Conservation (phyloP, 2,888 invertebrate genomes). For the Platerodrilus igneus region DNA sequence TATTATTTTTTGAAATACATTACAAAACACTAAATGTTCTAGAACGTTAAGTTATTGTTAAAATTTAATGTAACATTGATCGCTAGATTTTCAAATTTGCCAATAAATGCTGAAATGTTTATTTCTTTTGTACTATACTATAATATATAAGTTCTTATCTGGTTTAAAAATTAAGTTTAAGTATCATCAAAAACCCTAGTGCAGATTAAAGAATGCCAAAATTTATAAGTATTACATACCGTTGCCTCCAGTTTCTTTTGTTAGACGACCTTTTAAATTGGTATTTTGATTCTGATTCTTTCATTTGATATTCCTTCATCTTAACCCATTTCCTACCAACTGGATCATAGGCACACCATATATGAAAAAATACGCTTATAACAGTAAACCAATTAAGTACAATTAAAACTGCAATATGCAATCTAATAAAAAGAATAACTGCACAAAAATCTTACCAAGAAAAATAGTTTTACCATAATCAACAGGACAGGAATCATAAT, state of each 20-base stretch:
- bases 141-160: no score
- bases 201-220: background rate
- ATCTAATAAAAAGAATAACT: no score
- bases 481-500: constrained; percentile 63
- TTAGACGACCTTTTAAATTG: constrained; percentile 74
- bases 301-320: constrained; percentile 82
- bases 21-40: no score
- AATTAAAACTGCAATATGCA: constrained; percentile 61
- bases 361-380: constrained; percentile 66
- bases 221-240: constrained; percentile 49
- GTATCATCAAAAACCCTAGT: background rate
- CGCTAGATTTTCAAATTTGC: no score
- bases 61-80: no score
- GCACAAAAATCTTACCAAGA: constrained; percentile 59
- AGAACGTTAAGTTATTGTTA: no score
- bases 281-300: constrained; percentile 69
- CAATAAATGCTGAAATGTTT: no score
- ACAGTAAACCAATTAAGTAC: constrained; percentile 74
- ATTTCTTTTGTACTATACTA: no score
- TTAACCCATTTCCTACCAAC: constrained; percentile 88
- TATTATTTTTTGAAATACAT: no score
- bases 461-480: constrained; percentile 68
- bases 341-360: constrained; percentile 83
- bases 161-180: no score
- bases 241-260: constrained; percentile 78